Conservation (phyloP, 2,888 invertebrate species). For the Anodontia alba region DNA sequence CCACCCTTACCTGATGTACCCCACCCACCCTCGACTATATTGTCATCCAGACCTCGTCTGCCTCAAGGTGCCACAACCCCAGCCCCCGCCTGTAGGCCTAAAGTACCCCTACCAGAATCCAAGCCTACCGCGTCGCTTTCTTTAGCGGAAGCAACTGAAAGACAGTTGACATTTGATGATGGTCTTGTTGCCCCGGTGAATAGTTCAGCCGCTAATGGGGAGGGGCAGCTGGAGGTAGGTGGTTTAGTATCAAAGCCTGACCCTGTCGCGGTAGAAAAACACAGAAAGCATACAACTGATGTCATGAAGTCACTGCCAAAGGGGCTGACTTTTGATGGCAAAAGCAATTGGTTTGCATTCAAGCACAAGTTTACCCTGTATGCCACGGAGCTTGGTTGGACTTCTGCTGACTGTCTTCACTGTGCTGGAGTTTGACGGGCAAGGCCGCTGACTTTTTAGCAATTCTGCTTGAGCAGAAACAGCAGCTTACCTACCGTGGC, state of each 20-base stretch:
- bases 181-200: background rate
- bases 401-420: background rate
- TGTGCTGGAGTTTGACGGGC: background rate
- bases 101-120: background rate
- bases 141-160: background rate
- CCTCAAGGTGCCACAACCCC: background rate
- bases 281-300: background rate
- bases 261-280: background rate
- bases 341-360: constrained; percentile 6
- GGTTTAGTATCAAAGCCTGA: background rate
- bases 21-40: no score
- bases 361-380: background rate
- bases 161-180: background rate
- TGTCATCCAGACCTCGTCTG: background rate
- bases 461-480: background rate
- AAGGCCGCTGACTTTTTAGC: constrained; percentile 1
- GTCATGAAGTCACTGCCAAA: background rate
- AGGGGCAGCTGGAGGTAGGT: background rate
- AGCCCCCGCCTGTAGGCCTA: background rate
- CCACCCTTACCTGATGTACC: background rate
- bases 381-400: background rate
- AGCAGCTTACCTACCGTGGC: background rate
- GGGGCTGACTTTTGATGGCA: background rate
- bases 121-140: background rate
- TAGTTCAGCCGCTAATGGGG: background rate